phyloP scores from a whole-genome alignment of 2,797 vertebrate genomes.

The Sylvia borin region DNA sequence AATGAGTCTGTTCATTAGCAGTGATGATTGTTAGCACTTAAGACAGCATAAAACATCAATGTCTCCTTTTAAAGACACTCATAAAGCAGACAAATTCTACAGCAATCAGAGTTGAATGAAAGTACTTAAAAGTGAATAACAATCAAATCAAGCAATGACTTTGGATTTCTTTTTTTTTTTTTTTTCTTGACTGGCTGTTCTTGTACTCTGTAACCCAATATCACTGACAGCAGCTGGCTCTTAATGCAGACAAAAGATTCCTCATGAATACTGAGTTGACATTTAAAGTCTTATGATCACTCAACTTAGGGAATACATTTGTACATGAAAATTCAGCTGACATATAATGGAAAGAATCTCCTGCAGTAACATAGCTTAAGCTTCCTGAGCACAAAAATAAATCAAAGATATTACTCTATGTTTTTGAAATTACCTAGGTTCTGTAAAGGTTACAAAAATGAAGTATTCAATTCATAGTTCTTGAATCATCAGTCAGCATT shows the following conservation, averaged over 20 bases:
- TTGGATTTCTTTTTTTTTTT: background rate
- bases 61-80: conserved; percentile 35
- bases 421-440: background rate
- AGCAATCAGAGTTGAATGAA: conserved; percentile 40
- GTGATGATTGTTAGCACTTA: conserved; percentile 35
- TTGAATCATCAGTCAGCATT: background rate
- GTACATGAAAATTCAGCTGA: conserved; percentile 18
- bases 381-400: background rate
- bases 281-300: conserved; percentile 48
- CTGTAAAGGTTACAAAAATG: background rate
- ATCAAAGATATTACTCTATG: background rate
- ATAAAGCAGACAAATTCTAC: conserved; percentile 27
- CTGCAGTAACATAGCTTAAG: background rate
- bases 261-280: conserved; percentile 22
- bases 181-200: background rate
- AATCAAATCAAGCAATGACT: conserved; percentile 45
- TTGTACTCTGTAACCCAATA: conserved; percentile 4
- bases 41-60: conserved; percentile 13
- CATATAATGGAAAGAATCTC: background rate
- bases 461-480: background rate
- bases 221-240: background rate
- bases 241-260: conserved; percentile 30
- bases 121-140: conserved; percentile 48
- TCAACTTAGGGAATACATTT: background rate
- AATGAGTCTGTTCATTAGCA: conserved; percentile 33